Evolutionary conservation across 2,888 invertebrate species (phyloP).

Genomic region (Mantis religiosa): DNA sequence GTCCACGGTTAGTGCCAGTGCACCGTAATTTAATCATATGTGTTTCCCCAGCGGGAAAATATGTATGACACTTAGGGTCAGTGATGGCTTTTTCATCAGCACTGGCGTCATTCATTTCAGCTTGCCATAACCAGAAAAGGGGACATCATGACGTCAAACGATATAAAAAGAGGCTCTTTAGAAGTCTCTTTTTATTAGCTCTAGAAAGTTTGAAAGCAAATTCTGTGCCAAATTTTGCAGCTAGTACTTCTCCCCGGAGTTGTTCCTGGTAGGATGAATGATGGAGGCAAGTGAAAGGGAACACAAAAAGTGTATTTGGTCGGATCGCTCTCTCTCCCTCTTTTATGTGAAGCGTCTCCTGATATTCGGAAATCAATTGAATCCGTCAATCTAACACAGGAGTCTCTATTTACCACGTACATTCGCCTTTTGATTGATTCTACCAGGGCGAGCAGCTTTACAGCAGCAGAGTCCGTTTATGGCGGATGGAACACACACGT

Average conservation of each 20-base stretch:
- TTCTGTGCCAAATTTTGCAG: neutral
- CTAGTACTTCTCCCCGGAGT: neutral
- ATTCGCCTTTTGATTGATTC: neutral
- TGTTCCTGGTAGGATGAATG: neutral
- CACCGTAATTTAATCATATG: too few relatives aligned
- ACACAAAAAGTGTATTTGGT: neutral
- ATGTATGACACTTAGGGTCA: neutral
- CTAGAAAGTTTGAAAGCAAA: neutral
- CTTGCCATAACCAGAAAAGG: neutral
- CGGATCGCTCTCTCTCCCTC: neutral
- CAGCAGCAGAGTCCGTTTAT: neutral
- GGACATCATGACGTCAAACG: neutral
- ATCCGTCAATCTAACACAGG: neutral
- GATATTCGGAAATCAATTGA: conserved; percentile 2
- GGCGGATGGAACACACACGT: neutral
- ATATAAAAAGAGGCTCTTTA: neutral
- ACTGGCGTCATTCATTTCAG: neutral
- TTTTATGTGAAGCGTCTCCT: neutral
- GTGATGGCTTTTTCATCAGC: neutral
- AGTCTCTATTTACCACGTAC: neutral
- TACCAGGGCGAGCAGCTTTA: neutral
- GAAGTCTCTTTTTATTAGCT: neutral
- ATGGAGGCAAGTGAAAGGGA: neutral
- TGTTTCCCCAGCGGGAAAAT: neutral
- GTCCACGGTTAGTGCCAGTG: too few relatives aligned